phyloP scores from a whole-genome alignment of 2,113 vertebrate species.

The Pangasianodon hypophthalmus region DNA sequence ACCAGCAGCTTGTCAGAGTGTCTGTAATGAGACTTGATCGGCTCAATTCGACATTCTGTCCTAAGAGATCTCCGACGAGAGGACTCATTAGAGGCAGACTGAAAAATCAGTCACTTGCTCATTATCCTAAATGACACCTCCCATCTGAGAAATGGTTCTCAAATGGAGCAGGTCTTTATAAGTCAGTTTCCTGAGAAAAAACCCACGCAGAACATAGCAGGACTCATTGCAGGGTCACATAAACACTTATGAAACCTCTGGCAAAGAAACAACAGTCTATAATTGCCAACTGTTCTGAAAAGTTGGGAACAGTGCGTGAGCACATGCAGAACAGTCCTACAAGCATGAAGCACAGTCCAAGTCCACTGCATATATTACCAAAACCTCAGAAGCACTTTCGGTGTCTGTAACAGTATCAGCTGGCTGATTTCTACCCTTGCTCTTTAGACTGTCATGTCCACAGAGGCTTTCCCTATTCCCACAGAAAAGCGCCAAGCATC shows the following conservation, averaged over 20 bases:
- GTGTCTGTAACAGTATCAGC: slow-evolving; percentile 23
- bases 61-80: slow-evolving; percentile 67
- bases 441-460: background rate
- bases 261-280: slow-evolving; percentile 40
- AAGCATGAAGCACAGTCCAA: slow-evolving; percentile 44
- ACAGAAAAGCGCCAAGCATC: slow-evolving; percentile 10
- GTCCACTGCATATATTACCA: slow-evolving; percentile 17
- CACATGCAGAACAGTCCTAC: slow-evolving; percentile 35
- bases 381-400: slow-evolving; percentile 15
- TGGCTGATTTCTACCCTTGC: background rate
- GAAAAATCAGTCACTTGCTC: slow-evolving; percentile 55
- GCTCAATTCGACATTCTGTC: slow-evolving; percentile 63
- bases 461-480: background rate
- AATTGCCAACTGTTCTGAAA: slow-evolving; percentile 13
- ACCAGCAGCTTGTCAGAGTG: slow-evolving; percentile 59
- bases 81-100: slow-evolving; percentile 54
- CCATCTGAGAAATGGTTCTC: slow-evolving; percentile 43
- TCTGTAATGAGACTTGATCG: slow-evolving; percentile 70
- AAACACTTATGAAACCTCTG: slow-evolving; percentile 5
- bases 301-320: background rate
- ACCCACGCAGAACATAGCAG: slow-evolving; percentile 33
- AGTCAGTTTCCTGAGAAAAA: slow-evolving; percentile 72
- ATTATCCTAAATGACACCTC: slow-evolving; percentile 46
- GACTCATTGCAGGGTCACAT: slow-evolving; percentile 24
- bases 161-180: slow-evolving; percentile 52